phyloP scores from a whole-genome alignment of 1,140 invertebrate genomes.

The Lasaia peninsularis region DNA sequence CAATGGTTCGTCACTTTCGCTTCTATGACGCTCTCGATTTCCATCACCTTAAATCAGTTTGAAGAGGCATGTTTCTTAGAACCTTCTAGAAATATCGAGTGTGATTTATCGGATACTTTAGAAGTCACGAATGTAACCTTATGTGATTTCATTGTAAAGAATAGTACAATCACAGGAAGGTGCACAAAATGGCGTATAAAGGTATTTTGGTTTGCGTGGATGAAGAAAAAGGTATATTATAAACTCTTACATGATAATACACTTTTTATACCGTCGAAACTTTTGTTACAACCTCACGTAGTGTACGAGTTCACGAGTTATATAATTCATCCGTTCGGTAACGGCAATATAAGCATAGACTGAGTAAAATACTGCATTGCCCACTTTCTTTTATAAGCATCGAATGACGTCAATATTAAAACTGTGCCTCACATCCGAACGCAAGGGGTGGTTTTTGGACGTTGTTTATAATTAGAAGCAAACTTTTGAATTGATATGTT shows the following conservation, averaged over 20 bases:
- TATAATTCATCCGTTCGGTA: neutral
- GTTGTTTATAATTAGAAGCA: too few species aligned
- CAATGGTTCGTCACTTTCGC: constrained; percentile 57
- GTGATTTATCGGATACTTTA: constrained; percentile 30
- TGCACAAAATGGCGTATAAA: constrained; percentile 50
- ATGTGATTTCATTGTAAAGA: constrained; percentile 37
- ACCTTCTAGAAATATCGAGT: constrained; percentile 31
- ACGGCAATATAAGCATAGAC: neutral
- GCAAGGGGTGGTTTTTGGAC: too few species aligned
- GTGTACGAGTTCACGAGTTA: neutral
- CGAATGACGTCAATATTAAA: neutral
- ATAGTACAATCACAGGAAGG: constrained; percentile 32
- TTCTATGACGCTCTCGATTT: constrained; percentile 36
- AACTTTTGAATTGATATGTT: too few species aligned
- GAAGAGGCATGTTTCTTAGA: constrained; percentile 51
- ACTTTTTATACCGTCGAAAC: neutral
- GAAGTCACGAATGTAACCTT: constrained; percentile 35
- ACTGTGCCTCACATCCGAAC: neutral
- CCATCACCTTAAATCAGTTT: constrained; percentile 48
- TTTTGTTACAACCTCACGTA: neutral
- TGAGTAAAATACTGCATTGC: constrained; percentile 4
- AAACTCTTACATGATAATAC: neutral
- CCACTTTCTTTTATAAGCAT: constrained; percentile 3
- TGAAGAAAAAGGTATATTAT: constrained; percentile 47
- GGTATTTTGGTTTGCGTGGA: constrained; percentile 47